These are phyloP conservation scores for Yponomeuta sedellus DNA, from an alignment of 2,888 invertebrate genomes.

Conservation along the genomic window DNA sequence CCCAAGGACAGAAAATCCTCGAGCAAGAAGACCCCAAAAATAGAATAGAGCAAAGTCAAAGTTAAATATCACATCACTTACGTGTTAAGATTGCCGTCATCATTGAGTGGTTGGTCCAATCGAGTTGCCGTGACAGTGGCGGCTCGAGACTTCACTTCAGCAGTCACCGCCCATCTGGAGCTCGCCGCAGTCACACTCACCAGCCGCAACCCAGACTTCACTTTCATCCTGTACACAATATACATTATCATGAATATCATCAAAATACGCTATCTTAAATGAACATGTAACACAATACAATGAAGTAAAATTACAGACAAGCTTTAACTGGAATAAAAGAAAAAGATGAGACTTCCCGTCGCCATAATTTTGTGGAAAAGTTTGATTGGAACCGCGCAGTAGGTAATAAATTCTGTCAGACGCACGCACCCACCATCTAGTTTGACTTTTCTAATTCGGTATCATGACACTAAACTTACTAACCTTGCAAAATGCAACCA, in stretches of 20 bases:
- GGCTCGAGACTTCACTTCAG: conserved; percentile 90
- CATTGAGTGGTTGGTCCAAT: conserved; percentile 59
- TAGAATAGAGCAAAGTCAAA: too few relatives aligned
- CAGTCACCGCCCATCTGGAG: conserved; percentile 90
- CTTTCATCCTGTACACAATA: conserved; percentile 83
- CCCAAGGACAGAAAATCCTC: too few relatives aligned
- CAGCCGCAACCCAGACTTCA: conserved; percentile 90
- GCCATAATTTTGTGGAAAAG: neutral
- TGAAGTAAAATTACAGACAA: neutral
- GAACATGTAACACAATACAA: neutral
- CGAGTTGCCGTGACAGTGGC: conserved; percentile 92
- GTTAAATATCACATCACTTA: conserved; percentile 32
- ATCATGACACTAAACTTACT: too few relatives aligned
- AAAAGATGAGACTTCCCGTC: neutral
- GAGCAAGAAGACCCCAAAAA: too few relatives aligned
- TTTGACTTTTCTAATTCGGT: neutral
- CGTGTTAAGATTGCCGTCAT: conserved; percentile 54
- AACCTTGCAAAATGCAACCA: too few relatives aligned
- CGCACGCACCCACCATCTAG: neutral
- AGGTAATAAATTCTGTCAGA: neutral
- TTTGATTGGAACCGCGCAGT: neutral
- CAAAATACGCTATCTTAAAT: neutral
- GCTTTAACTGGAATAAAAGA: neutral
- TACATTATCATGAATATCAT: neutral
- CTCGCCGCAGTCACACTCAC: conserved; percentile 87